A percentile compares a stretch with the other conserved stretches of the same genome.
Evolutionary conservation across 1,140 invertebrate genomes (phyloP).

Genomic region (Magallana gigas): DNA sequence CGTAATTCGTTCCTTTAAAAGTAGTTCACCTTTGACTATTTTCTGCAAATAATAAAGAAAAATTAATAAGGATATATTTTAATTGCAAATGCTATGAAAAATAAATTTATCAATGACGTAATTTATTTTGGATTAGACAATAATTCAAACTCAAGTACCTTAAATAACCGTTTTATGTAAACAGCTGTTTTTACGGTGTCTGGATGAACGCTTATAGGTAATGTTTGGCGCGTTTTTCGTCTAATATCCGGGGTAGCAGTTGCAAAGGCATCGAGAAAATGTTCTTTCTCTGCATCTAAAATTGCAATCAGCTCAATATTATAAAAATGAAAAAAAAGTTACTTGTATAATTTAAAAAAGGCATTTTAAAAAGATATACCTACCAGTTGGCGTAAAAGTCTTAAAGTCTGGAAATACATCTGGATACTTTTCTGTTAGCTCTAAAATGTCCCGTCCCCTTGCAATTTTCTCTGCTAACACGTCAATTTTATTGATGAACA

Average conservation of each 20-base stretch:
- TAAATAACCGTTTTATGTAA: conserved; percentile 74
- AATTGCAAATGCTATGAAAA: not conserved
- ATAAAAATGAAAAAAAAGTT: no score
- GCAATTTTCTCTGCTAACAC: conserved; percentile 86
- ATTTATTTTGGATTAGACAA: no score
- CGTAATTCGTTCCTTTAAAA: conserved; percentile 59
- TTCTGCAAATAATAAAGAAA: conserved; percentile 65
- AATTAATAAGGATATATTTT: not conserved
- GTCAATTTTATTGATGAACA: conserved; percentile 92
- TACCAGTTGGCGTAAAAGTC: conserved; percentile 66
- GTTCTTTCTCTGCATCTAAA: conserved; percentile 68
- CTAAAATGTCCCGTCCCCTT: conserved; percentile 79
- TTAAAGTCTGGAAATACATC: conserved; percentile 68
- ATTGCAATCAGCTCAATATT: no score
- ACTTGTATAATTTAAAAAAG: no score
- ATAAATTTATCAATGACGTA: no score
- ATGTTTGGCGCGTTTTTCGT: conserved; percentile 56
- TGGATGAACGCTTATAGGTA: conserved; percentile 66
- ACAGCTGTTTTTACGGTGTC: conserved; percentile 74
- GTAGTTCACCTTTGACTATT: conserved; percentile 69
- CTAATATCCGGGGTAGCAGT: conserved; percentile 49
- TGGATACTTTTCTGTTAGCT: conserved; percentile 67
- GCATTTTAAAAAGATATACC: conserved; percentile 37
- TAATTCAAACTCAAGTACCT: conserved; percentile 59
- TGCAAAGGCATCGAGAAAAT: conserved; percentile 69